Conservation (phyloP, 2,888 invertebrate genomes). For the Spodoptera picta region DNA sequence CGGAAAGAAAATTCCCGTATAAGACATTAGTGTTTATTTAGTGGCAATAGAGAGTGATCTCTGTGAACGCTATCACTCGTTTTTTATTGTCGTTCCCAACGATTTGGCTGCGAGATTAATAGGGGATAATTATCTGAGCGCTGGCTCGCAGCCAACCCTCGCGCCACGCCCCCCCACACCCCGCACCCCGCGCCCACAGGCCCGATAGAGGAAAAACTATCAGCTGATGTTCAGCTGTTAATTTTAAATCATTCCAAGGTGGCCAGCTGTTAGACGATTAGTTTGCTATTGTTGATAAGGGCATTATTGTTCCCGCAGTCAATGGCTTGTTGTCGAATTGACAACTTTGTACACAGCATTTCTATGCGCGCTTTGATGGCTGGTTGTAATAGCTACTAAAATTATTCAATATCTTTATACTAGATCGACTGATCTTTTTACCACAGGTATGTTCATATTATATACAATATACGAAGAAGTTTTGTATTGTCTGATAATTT, state of each 20-base stretch:
- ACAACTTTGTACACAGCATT: too few relatives aligned
- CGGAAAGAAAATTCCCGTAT: constrained; percentile 3
- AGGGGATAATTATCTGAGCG: constrained; percentile 75
- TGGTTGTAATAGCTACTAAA: too few relatives aligned
- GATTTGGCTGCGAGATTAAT: constrained; percentile 77
- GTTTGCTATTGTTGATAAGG: constrained; percentile 5
- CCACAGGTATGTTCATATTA: too few relatives aligned
- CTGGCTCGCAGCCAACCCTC: constrained; percentile 68
- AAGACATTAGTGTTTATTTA: constrained; percentile 45
- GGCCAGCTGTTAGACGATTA: constrained; percentile 26
- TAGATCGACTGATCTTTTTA: too few relatives aligned
- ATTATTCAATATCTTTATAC: too few relatives aligned
- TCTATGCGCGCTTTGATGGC: too few relatives aligned
- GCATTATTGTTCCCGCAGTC: not conserved
- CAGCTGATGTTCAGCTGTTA: constrained; percentile 37
- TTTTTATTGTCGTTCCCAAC: constrained; percentile 66
- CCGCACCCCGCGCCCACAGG: constrained; percentile 15
- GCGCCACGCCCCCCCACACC: constrained; percentile 14
- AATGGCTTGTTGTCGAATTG: too few relatives aligned
- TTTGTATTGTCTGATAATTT: too few relatives aligned
- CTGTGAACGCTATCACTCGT: constrained; percentile 62
- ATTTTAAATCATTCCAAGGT: constrained; percentile 46
- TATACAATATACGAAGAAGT: too few relatives aligned
- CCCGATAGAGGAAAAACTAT: constrained; percentile 48
- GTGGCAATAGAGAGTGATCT: constrained; percentile 44